phyloP scores from a whole-genome alignment of 2,888 invertebrate species.

The Drosophila colorata region DNA sequence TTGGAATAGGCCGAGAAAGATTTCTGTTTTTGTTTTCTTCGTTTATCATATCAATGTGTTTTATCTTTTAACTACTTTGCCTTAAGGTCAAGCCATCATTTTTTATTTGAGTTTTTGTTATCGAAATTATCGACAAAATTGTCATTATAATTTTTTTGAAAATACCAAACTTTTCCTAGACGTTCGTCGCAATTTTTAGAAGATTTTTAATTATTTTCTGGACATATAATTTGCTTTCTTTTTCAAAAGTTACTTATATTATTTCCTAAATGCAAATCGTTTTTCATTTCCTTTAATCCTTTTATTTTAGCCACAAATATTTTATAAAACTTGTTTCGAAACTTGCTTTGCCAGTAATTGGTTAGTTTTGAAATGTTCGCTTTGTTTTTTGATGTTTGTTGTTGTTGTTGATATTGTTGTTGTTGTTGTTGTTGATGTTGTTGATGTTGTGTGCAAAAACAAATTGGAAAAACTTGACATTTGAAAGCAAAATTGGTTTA shows the following conservation, averaged over 20 bases:
- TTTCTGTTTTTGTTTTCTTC: slow-evolving; percentile 25
- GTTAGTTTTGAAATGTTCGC: slow-evolving; percentile 41
- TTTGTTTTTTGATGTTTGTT: slow-evolving; percentile 43
- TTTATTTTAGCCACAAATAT: slow-evolving; percentile 70
- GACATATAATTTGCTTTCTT: background rate
- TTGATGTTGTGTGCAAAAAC: slow-evolving; percentile 62
- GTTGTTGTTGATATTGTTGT: slow-evolving; percentile 39
- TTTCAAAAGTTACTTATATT: slow-evolving; percentile 50
- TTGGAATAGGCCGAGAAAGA: slow-evolving; percentile 65
- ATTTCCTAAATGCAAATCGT: slow-evolving; percentile 41
- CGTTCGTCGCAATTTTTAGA: slow-evolving; percentile 25
- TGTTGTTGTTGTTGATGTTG: slow-evolving; percentile 54
- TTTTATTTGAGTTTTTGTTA: slow-evolving; percentile 37
- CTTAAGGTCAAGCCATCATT: slow-evolving; percentile 53
- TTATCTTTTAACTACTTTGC: slow-evolving; percentile 35
- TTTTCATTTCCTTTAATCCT: slow-evolving; percentile 32
- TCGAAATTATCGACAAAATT: slow-evolving; percentile 35
- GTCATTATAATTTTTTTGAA: slow-evolving; percentile 14
- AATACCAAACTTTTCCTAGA: slow-evolving; percentile 52
- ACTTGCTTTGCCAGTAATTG: slow-evolving; percentile 65
- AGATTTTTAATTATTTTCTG: slow-evolving; percentile 22
- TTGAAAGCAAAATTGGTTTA: slow-evolving; percentile 73
- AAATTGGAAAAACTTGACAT: slow-evolving; percentile 38
- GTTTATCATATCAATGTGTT: slow-evolving; percentile 39
- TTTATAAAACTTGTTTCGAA: slow-evolving; percentile 63